Conservation (phyloP, 2,888 invertebrate genomes). For the Nymphalis c-album region DNA sequence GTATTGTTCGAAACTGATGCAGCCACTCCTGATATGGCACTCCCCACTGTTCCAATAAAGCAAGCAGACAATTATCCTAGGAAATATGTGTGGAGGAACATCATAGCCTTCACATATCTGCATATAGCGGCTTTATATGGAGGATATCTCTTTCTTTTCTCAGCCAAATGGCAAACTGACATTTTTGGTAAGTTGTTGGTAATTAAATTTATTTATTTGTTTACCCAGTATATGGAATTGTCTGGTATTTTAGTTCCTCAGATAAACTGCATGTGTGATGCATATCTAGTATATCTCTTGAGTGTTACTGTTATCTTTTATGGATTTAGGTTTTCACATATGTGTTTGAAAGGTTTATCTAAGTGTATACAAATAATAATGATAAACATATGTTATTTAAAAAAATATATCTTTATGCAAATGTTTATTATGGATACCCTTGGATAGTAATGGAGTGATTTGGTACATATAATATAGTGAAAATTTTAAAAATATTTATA, state of each 20-base stretch:
- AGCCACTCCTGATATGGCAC: slow-evolving; percentile 70
- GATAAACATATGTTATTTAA: too few species aligned
- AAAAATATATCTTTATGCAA: too few species aligned
- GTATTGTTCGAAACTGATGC: slow-evolving; percentile 76
- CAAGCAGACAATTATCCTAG: slow-evolving; percentile 80
- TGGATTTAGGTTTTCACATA: not conserved
- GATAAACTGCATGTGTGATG: too few species aligned
- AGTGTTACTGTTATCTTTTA: not conserved
- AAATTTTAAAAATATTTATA: not conserved
- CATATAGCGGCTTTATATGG: slow-evolving; percentile 90
- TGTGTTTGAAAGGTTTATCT: not conserved
- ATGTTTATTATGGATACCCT: too few species aligned
- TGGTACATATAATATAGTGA: too few species aligned
- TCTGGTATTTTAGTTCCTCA: not conserved
- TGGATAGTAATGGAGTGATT: too few species aligned
- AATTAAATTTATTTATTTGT: not conserved
- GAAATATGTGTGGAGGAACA: slow-evolving; percentile 91
- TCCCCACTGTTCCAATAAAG: slow-evolving; percentile 61
- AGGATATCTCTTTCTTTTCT: slow-evolving; percentile 85
- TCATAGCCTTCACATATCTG: slow-evolving; percentile 88
- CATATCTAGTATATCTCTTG: not conserved
- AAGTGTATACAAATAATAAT: not conserved
- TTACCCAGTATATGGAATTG: not conserved
- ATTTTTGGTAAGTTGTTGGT: slow-evolving; percentile 84
- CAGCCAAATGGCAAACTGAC: slow-evolving; percentile 87